These are phyloP conservation scores for Acestrorhynchus altus DNA, from an alignment of 2,797 vertebrate species.

Conservation along the genomic window DNA sequence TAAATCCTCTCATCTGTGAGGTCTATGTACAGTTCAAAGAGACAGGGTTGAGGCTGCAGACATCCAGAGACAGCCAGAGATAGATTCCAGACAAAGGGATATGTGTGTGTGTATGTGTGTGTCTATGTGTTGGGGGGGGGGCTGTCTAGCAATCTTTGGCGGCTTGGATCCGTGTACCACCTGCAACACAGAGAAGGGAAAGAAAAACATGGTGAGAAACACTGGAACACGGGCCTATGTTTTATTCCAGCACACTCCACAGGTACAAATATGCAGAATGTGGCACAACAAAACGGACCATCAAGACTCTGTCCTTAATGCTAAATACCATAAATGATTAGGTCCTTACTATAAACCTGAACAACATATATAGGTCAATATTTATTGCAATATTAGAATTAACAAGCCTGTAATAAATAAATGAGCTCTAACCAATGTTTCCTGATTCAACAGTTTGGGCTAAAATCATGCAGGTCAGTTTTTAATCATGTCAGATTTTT, in stretches of 20 bases:
- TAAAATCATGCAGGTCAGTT: neutral
- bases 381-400: neutral
- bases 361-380: neutral
- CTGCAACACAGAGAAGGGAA: conserved; percentile 64
- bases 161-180: conserved; percentile 77
- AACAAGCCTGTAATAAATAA: neutral
- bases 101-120: too few relatives aligned
- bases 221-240: neutral
- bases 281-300: neutral
- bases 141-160: conserved; percentile 80
- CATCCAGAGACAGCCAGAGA: conserved; percentile 63
- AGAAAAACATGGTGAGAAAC: conserved; percentile 24
- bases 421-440: neutral
- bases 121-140: too few relatives aligned
- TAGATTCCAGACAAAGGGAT: conserved; percentile 57
- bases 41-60: conserved; percentile 58
- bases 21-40: conserved; percentile 77
- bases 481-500: neutral
- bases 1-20: conserved; percentile 78
- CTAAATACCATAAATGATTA: neutral
- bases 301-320: neutral
- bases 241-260: neutral
- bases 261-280: neutral
- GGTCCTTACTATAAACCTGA: neutral
- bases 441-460: neutral